Evolutionary conservation across 2,888 invertebrate genomes (phyloP).

Genomic region (Podabrus alpinus): DNA sequence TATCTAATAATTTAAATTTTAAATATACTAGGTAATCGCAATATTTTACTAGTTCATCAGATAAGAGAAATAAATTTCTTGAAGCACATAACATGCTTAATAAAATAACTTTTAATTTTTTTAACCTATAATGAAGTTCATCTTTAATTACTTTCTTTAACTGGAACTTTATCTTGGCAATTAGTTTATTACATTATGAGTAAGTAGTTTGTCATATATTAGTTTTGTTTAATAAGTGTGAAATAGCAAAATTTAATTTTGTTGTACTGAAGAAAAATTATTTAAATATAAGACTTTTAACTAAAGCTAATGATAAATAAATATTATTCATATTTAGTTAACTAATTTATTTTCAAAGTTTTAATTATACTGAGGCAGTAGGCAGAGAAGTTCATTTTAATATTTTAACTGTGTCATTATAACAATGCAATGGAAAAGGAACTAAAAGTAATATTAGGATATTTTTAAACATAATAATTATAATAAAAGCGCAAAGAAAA

Average conservation of each 20-base stretch:
- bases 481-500: background rate
- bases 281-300: too few relatives aligned
- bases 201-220: background rate
- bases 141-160: background rate
- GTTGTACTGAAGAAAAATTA: too few relatives aligned
- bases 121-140: too few relatives aligned
- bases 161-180: background rate
- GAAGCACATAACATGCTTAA: background rate
- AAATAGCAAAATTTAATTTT: background rate
- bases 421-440: background rate
- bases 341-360: too few relatives aligned
- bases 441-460: background rate
- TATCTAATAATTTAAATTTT: background rate
- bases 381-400: background rate
- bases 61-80: background rate
- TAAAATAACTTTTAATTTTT: background rate
- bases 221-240: background rate
- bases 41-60: background rate
- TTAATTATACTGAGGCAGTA: too few relatives aligned
- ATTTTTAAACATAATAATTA: background rate
- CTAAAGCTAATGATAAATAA: too few relatives aligned
- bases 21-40: background rate
- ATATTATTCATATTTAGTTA: too few relatives aligned
- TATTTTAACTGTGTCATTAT: background rate
- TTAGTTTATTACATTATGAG: background rate